Evolutionary conservation across 1,140 invertebrate species (phyloP), one percentile per base, ranked within the genome.

Genomic region (Drosophila virilis): DNA sequence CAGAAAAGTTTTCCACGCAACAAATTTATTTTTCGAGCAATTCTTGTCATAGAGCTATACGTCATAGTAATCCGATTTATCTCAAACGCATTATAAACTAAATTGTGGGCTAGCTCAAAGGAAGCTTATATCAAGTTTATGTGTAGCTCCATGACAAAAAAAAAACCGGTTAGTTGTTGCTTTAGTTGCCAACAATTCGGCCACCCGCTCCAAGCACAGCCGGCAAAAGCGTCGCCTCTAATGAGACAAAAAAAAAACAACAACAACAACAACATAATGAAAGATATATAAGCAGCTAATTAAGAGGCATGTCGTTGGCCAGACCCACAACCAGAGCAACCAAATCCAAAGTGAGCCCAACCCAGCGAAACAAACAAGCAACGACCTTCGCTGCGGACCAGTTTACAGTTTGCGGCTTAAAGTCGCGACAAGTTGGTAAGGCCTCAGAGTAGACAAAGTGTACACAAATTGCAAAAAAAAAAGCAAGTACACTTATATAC

Each of bases 261-360:
- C 10, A 64, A 43, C 62, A 66, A 50, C 15, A 60, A 15, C 35
- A 40, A 62, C 45, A 74, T 71, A 80, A 68, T 85, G 69, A 64
- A 61, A 74, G 50, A 74, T 80, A 80, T 71, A 71, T 81, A 78
- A 84, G 77, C 78, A 80, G 69, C 81, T 84, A 84, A 84, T 84
- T 84, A 85, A 84, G 82, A 80, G 73, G 46, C 80, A 70, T 77
- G 78, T 64, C 68, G 45, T 43, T 43, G 77, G 55, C 13, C 22
- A 43, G 37, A n/a, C 9, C 8, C 5, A 50, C 10, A 6, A 32
- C 12, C 8, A 3, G 1, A 15, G 13, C 40, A 46, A n/a, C n/a
- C 33, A 33, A 66, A 52, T 13, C 40, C 8, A 43, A 51, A 48
- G 6, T 22, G 22, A 55, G 43, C 54, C 46, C 64, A 33, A 28